phyloP scores from a whole-genome alignment of 2,797 vertebrate species.

The Propithecus perrieri region DNA sequence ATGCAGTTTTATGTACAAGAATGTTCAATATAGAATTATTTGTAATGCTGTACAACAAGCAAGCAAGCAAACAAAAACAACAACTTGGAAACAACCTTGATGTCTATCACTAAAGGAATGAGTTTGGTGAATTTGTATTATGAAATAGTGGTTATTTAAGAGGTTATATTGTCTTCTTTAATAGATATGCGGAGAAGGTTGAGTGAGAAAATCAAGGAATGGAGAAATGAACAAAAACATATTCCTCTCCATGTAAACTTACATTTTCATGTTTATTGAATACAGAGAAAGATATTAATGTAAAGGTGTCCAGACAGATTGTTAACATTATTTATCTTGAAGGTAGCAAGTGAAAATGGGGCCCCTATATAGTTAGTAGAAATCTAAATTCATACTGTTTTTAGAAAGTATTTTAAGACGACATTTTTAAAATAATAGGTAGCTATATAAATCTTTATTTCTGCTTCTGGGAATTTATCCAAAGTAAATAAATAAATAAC shows the following conservation, averaged over 20 bases:
- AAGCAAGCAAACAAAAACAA: background rate
- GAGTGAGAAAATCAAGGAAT: background rate
- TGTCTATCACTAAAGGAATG: background rate
- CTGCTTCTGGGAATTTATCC: background rate
- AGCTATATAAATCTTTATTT: background rate
- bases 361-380: background rate
- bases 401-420: background rate
- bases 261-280: background rate
- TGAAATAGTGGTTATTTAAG: background rate
- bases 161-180: background rate
- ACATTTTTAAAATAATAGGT: background rate
- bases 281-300: background rate
- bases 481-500: background rate
- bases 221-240: background rate
- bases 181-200: background rate
- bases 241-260: background rate
- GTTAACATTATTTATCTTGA: background rate
- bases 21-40: background rate
- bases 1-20: background rate
- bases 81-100: background rate
- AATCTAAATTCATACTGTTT: background rate
- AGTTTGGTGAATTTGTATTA: background rate
- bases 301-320: background rate
- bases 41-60: background rate
- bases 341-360: background rate